Percentiles rank a stretch among this genome's conserved stretches.
Conservation (phyloP, 2,113 vertebrate genomes). For the Podarcis raffonei region DNA sequence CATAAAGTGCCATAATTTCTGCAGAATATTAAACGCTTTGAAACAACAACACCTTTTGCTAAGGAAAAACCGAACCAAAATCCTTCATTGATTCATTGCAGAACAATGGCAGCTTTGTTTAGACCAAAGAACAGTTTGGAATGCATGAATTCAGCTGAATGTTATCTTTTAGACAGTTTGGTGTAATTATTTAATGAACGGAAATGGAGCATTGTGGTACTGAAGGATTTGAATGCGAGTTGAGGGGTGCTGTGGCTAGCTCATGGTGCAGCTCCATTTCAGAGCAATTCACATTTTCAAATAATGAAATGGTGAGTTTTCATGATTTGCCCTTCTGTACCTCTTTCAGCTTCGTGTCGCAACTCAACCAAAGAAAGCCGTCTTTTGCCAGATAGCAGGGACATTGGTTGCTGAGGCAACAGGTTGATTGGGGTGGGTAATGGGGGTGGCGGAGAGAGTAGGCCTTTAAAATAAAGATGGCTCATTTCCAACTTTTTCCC, state of each 20-base stretch:
- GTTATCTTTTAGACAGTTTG: constrained; percentile 60
- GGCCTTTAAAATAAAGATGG: constrained; percentile 75
- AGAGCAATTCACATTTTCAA: constrained; percentile 68
- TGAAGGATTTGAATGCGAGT: constrained; percentile 64
- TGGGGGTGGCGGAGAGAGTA: not conserved
- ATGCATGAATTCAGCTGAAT: constrained; percentile 63
- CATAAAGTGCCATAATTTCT: not conserved
- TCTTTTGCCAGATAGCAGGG: constrained; percentile 70
- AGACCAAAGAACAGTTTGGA: constrained; percentile 63
- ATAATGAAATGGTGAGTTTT: constrained; percentile 74
- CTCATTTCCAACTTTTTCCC: constrained; percentile 69
- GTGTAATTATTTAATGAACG: constrained; percentile 77
- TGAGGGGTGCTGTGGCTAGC: constrained; percentile 65
- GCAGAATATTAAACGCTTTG: not conserved
- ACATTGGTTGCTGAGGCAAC: constrained; percentile 77
- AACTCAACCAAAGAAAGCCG: constrained; percentile 75
- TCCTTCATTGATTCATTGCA: constrained; percentile 55
- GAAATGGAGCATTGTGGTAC: constrained; percentile 67
- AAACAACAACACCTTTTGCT: not conserved
- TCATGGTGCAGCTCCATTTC: constrained; percentile 58
- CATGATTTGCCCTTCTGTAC: constrained; percentile 61
- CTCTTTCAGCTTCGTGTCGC: constrained; percentile 65
- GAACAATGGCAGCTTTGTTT: constrained; percentile 56
- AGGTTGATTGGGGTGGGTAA: constrained; percentile 37
- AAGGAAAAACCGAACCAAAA: constrained; percentile 54